Percentiles rank a stretch among this genome's conserved stretches.
phyloP scores from a whole-genome alignment of 2,113 vertebrate species.

The Ptyas mucosa region DNA sequence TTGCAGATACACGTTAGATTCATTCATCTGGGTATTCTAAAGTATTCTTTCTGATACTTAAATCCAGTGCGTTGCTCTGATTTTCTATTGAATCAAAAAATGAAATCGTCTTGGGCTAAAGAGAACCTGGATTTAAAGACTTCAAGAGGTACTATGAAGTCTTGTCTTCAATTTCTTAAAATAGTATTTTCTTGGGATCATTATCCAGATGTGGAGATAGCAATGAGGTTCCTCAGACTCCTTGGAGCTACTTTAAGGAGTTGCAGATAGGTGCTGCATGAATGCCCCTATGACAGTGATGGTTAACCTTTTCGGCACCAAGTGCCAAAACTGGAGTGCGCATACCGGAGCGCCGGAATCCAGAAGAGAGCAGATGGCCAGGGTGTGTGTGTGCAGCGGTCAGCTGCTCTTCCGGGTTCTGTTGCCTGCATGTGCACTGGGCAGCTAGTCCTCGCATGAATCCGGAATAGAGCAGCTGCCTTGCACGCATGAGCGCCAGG shows the following conservation, averaged over 20 bases:
- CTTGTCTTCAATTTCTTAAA: background rate
- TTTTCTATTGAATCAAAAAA: background rate
- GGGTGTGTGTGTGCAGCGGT: too few relatives aligned
- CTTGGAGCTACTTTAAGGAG: slow-evolving; percentile 8
- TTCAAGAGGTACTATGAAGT: background rate
- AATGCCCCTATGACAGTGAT: background rate
- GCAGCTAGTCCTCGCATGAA: too few relatives aligned
- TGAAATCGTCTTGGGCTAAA: background rate
- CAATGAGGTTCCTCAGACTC: slow-evolving; percentile 48
- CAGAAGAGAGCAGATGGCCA: too few relatives aligned
- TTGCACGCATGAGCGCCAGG: too few relatives aligned
- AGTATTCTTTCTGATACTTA: background rate
- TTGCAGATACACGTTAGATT: background rate
- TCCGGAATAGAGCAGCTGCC: too few relatives aligned
- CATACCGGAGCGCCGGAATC: too few relatives aligned
- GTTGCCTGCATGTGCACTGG: too few relatives aligned
- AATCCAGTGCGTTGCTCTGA: background rate
- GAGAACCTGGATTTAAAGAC: background rate
- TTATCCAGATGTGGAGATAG: background rate
- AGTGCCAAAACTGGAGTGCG: too few relatives aligned
- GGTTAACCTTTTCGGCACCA: too few relatives aligned
- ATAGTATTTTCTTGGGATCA: background rate
- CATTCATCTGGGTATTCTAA: background rate
- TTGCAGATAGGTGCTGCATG: slow-evolving; percentile 12
- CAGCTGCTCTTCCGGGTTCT: too few relatives aligned